phyloP scores from a whole-genome alignment of 2,888 invertebrate species.

The Oithona nana region DNA sequence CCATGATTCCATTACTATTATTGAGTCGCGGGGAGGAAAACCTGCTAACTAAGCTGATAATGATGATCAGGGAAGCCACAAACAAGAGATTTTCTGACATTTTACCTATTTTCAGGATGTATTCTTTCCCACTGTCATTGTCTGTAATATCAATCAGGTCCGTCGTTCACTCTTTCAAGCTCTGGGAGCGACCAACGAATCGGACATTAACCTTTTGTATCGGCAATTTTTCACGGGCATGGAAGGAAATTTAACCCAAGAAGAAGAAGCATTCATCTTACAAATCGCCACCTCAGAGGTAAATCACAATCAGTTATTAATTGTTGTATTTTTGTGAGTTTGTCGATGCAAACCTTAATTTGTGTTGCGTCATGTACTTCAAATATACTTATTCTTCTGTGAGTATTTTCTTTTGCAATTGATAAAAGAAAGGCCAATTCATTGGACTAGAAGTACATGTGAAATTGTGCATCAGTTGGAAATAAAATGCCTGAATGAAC shows the following conservation, averaged over 20 bases:
- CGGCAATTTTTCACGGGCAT: neutral
- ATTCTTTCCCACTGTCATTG: conserved; percentile 12
- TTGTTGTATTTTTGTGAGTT: too few species aligned
- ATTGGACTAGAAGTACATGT: too few species aligned
- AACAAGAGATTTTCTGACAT: neutral
- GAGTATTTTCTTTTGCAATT: too few species aligned
- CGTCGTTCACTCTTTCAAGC: neutral
- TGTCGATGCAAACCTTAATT: too few species aligned
- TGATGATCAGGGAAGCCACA: too few species aligned
- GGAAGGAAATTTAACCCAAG: neutral
- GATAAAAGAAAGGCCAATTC: too few species aligned
- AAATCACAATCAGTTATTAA: too few species aligned
- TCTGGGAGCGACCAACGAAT: neutral
- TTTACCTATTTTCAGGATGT: conserved; percentile 3
- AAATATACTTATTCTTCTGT: too few species aligned
- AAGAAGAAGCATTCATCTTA: neutral
- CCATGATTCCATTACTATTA: neutral
- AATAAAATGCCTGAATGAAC: too few species aligned
- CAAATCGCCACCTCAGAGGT: conserved; percentile 4
- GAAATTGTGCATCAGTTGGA: too few species aligned
- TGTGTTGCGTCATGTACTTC: too few species aligned
- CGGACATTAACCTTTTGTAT: neutral
- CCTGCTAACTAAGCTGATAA: neutral
- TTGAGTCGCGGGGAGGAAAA: neutral
- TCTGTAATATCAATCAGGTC: conserved; percentile 13